Evolutionary conservation across 2,888 invertebrate species (phyloP), one percentile per base, ranked within the genome.

Genomic region (Apodemia mormo): DNA sequence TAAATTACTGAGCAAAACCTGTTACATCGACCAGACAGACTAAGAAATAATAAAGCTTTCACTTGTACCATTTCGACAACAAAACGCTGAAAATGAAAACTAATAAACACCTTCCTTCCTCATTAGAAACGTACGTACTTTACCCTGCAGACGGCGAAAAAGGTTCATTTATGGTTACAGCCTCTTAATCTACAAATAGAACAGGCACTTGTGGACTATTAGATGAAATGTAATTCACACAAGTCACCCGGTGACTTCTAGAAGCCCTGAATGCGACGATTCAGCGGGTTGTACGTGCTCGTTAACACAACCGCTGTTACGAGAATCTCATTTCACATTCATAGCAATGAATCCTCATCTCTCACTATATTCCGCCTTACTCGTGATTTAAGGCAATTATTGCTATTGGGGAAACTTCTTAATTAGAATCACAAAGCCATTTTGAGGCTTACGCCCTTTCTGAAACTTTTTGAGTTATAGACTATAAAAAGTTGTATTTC

Each of bases 251-350:
- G 43, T 43, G 66, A 12, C 74, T 78, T 74, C 66, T 67, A 70
- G 71, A 71, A 77, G 72, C 76, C 74, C 83, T 85, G 83, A 85
- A 86, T 83, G 82, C 79, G 78, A 80, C 79, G 81, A 75, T 49
- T 49, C 49, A 49, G 49, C 49, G 49, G 14, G 49, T 14, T 49
- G 79, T 82, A 80, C 81, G 78, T 72, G 80, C 81, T 82, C 83
- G 84, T 85, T 85, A 82, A 79, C 73, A 76, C 75, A 75, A 76
- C 30, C 70, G 66, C 54, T 52, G 43, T 71, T 40, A 29, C 61
- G 67, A 66, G 61, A 61, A 45, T 37, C 54, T 64, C 61, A 69
- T 68, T 61, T 67, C 66, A 68, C 67, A 61, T 68, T 66, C 61
- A 71, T 65, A 61, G 69, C 56, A 61, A 29, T 29, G 45, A 37